A percentile compares a stretch with the other conserved stretches of the same genome.
Evolutionary conservation across 1,140 invertebrate species (phyloP).

Genomic region (Aradophagus sp.): DNA sequence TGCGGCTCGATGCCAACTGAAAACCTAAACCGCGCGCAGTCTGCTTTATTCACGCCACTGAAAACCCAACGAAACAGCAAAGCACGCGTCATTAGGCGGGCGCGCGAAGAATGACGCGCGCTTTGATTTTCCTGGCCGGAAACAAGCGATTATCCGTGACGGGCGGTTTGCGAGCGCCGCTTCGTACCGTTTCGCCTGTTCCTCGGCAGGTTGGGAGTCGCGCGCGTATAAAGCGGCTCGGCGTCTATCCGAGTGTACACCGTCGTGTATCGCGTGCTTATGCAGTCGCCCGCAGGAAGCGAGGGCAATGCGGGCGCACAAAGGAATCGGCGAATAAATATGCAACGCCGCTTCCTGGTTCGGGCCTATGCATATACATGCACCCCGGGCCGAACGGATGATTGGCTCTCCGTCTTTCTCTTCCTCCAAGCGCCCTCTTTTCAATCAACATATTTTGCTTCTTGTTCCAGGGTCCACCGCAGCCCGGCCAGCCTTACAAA

Average conservation of each 20-base stretch:
- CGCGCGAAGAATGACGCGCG: slow-evolving; percentile 15
- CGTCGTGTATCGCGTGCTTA: slow-evolving; percentile 41
- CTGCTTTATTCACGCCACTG: no score
- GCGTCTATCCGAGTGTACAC: slow-evolving; percentile 5
- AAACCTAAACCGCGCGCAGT: no score
- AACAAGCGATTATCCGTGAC: slow-evolving; percentile 42
- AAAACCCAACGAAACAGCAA: no score
- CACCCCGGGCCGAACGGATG: slow-evolving; percentile 28
- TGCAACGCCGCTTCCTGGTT: slow-evolving; percentile 45
- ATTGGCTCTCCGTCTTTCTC: slow-evolving; percentile 34
- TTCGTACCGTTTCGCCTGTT: slow-evolving; percentile 50
- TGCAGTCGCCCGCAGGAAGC: slow-evolving; percentile 48
- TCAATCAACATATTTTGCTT: no score
- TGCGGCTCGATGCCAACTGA: no score
- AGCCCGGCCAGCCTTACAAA: slow-evolving; percentile 91
- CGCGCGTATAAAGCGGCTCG: slow-evolving; percentile 6
- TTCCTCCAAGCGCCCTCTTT: slow-evolving; percentile 13
- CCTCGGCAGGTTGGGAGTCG: slow-evolving; percentile 26
- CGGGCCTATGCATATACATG: slow-evolving; percentile 40
- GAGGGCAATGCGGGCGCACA: slow-evolving; percentile 47
- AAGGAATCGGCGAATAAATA: slow-evolving; percentile 57
- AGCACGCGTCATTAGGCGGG: slow-evolving; percentile 25
- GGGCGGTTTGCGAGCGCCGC: slow-evolving; percentile 45
- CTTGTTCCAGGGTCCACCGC: slow-evolving; percentile 86
- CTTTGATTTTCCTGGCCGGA: slow-evolving; percentile 25